These are phyloP conservation scores for Amyelois transitella DNA, from an alignment of 1,140 invertebrate species.

Conservation along the genomic window DNA sequence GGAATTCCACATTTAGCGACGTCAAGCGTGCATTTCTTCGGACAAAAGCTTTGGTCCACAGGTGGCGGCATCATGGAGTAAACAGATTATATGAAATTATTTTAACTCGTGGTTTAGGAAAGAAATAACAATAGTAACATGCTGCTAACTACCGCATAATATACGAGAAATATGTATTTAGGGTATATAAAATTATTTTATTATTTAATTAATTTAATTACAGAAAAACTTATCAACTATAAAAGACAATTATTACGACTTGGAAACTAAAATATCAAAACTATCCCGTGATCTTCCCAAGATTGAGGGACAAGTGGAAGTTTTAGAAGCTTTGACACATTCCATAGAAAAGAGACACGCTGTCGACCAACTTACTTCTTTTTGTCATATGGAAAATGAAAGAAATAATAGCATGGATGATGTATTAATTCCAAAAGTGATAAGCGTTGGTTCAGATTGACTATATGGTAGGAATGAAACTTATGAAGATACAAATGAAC, in stretches of 20 bases:
- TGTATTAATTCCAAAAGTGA: background rate
- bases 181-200: no score
- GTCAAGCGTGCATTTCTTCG: no score
- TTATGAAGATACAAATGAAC: background rate
- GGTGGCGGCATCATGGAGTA: no score
- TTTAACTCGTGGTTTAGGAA: no score
- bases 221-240: conserved; percentile 43
- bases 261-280: conserved; percentile 39
- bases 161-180: no score
- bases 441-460: conserved; percentile 11
- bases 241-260: conserved; percentile 37
- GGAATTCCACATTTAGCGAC: no score
- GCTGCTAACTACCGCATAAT: no score
- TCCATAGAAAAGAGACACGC: conserved; percentile 27
- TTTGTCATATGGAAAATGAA: background rate
- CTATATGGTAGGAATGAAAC: conserved; percentile 5
- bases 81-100: no score
- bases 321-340: conserved; percentile 42
- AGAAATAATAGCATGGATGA: background rate
- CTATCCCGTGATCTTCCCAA: conserved; percentile 49
- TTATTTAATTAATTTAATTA: conserved; percentile 19
- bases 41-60: no score
- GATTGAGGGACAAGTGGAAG: conserved; percentile 47
- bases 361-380: background rate
- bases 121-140: no score